Percentiles rank a stretch among this genome's conserved stretches.
phyloP scores from a whole-genome alignment of 2,888 invertebrate genomes.

The Gastracanthus pulcherrimus region DNA sequence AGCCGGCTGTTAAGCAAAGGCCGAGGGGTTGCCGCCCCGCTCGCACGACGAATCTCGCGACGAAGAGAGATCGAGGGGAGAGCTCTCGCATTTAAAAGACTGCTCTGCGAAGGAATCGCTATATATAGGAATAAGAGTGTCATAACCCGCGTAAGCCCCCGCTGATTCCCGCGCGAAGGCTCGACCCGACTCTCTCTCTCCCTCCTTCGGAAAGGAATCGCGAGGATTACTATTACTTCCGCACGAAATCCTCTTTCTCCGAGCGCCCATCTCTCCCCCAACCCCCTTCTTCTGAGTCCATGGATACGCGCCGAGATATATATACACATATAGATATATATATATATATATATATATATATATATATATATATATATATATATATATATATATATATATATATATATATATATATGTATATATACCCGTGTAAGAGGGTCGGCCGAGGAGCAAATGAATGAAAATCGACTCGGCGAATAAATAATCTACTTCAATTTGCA shows the following conservation, averaged over 20 bases:
- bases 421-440: not conserved
- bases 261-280: too few species aligned
- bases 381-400: not conserved
- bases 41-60: conserved; percentile 30
- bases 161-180: conserved; percentile 69
- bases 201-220: conserved; percentile 67
- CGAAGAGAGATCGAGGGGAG: conserved; percentile 19
- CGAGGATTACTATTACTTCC: conserved; percentile 74
- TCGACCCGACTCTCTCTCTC: too few species aligned
- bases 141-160: conserved; percentile 72
- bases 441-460: conserved; percentile 53
- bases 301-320: not conserved
- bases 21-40: not conserved
- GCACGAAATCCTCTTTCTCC: conserved; percentile 66
- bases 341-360: not conserved
- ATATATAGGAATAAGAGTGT: conserved; percentile 66
- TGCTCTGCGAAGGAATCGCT: too few species aligned
- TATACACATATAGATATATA: not conserved
- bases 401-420: not conserved
- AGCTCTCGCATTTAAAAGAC: conserved; percentile 56
- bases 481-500: conserved; percentile 74
- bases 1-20: not conserved
- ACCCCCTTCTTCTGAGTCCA: too few species aligned
- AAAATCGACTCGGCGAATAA: conserved; percentile 67
- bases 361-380: not conserved